Evolutionary conservation across 2,888 invertebrate species (phyloP).

Genomic region (Hoplodrina ambigua): DNA sequence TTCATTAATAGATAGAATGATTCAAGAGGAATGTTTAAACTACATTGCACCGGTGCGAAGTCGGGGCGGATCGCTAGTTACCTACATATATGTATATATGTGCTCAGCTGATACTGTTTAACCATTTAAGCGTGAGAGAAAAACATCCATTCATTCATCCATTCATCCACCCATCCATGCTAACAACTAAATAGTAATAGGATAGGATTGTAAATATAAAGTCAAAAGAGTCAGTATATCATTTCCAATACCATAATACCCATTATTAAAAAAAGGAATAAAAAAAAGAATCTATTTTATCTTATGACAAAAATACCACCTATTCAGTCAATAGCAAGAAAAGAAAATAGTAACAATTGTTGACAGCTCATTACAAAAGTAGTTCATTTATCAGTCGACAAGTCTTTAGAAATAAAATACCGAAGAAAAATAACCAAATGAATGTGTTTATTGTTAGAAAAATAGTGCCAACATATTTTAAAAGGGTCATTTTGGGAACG

Average conservation of each 20-base stretch:
- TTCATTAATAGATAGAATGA: too few species aligned
- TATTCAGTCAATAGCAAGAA: background rate
- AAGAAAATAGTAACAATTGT: conserved; percentile 30
- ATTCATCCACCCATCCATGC: too few species aligned
- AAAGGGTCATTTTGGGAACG: conserved; percentile 22
- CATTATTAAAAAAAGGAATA: background rate
- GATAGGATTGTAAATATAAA: background rate
- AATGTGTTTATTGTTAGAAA: conserved; percentile 39
- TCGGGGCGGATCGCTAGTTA: too few species aligned
- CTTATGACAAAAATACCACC: background rate
- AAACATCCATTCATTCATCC: too few species aligned
- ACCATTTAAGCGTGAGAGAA: too few species aligned
- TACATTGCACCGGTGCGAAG: too few species aligned
- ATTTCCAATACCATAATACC: background rate
- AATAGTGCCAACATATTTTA: conserved; percentile 36
- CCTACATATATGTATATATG: too few species aligned
- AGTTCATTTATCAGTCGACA: conserved; percentile 55
- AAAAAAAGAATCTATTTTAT: background rate
- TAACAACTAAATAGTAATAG: too few species aligned
- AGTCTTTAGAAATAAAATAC: conserved; percentile 27
- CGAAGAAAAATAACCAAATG: conserved; percentile 48
- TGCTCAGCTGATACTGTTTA: too few species aligned
- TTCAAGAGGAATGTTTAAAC: too few species aligned
- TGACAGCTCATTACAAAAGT: conserved; percentile 48
- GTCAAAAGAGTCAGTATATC: background rate